phyloP scores from a whole-genome alignment of 2,113 vertebrate species.

The Camelus bactrianus region DNA sequence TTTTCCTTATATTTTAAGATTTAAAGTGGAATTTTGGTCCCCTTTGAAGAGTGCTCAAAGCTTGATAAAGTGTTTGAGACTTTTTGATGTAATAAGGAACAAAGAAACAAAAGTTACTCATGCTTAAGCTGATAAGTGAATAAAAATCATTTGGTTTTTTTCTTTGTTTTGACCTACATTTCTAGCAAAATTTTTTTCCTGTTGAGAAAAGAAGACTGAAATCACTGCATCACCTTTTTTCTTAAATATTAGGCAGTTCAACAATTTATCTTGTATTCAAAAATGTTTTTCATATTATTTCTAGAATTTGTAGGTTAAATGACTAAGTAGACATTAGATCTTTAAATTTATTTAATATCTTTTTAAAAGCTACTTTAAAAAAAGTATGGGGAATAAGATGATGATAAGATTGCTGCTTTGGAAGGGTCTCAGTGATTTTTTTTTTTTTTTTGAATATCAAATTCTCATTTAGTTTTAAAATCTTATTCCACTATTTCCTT shows the following conservation, averaged over 20 bases:
- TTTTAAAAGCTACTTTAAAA: constrained; percentile 13
- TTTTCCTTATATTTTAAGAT: constrained; percentile 7
- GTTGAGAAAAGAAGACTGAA: background rate
- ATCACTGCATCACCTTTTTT: background rate
- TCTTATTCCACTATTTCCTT: background rate
- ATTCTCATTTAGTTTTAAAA: background rate
- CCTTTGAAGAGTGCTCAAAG: background rate
- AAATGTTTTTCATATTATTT: constrained; percentile 19
- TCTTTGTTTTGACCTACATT: constrained; percentile 37
- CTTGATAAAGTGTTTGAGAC: constrained; percentile 4
- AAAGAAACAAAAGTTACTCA: constrained; percentile 52
- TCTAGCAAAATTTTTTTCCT: background rate
- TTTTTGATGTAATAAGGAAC: constrained; percentile 40
- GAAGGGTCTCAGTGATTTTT: background rate
- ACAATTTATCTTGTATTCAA: constrained; percentile 7
- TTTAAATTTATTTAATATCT: constrained; percentile 10
- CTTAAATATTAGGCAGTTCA: background rate
- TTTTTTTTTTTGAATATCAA: background rate
- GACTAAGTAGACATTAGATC: background rate
- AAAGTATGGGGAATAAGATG: background rate
- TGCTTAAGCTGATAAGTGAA: background rate
- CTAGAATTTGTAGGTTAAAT: constrained; percentile 5
- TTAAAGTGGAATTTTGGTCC: constrained; percentile 36
- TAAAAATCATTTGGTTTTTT: constrained; percentile 38
- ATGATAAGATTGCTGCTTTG: background rate